Base-by-base conservation (phyloP, 2,113 vertebrate genomes). In the Sebastes schlegelii region DNA sequence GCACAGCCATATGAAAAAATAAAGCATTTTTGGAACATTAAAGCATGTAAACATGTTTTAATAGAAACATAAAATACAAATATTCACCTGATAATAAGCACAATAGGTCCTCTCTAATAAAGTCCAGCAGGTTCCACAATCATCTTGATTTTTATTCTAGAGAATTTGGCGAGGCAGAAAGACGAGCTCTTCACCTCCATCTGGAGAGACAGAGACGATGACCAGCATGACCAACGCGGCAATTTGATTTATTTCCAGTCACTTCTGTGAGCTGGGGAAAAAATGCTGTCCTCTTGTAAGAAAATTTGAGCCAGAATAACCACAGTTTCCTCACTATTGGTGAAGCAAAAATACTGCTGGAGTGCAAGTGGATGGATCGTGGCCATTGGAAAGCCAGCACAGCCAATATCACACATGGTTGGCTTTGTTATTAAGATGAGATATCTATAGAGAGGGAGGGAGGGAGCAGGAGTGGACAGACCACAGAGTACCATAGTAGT, bases 321-420 rank as follows among this genome's bases (percentile, higher is more conserved):
- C 49, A 57, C 45, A 23, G 63, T 86, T 88, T 91, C 78, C 86
- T 76, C 16, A 68, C 72, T 61, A 62, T 49, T 85, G 66, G 79
- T 58, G 80, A 88, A 79, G 83, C 64, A 77, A 83, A 34, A 75
- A 84, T 73, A 45, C 64, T 45, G 52, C 58, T 76, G n/a, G 61
- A 88, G 74, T 79, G 83, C 70, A 79, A 34, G 66, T 74, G 74
- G 80, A 87, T 86, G 85, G 80, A 87, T 82, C 17, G 75, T 68
- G 65, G 82, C 71, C 68, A 86, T 65, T 83, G 87, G 77, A 80
- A 80, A 84, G 72, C 70, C 83, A 54, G 87, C 74, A 81, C 86
- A 91, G 80, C 83, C 91, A 93, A 92, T 93, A 88, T 91, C 87
- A 91, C 91, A 91, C 89, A 86, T 92, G 90, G 84, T 76, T 92